Conservation (phyloP, 2,888 invertebrate species). For the Zhuqinia jingwanae region DNA sequence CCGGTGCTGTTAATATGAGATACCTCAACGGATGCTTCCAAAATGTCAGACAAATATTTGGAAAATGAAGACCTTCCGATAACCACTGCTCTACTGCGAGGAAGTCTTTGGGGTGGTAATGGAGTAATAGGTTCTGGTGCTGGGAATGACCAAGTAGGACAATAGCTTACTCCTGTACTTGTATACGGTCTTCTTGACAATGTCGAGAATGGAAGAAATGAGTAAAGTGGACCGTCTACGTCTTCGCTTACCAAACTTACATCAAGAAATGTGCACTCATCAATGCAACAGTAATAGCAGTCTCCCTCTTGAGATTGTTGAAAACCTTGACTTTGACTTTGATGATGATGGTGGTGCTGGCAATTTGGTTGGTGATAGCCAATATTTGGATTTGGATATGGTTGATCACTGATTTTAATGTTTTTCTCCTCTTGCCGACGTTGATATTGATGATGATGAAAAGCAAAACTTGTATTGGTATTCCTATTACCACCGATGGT, state of each 20-base stretch:
- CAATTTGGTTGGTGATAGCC: constrained; percentile 30
- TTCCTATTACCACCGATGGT: background rate
- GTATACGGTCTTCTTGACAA: background rate
- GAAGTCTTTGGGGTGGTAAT: constrained; percentile 37
- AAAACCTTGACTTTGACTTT: constrained; percentile 71
- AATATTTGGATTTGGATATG: constrained; percentile 31
- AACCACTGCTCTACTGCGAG: constrained; percentile 7
- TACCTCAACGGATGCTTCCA: constrained; percentile 38
- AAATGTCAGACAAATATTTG: constrained; percentile 58
- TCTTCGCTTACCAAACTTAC: constrained; percentile 34
- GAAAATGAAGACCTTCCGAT: background rate
- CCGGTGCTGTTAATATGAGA: constrained; percentile 12
- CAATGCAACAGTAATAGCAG: constrained; percentile 34
- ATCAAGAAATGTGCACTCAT: constrained; percentile 29
- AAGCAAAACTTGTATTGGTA: background rate
- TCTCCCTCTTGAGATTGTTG: constrained; percentile 39
- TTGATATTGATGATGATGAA: background rate
- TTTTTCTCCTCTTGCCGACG: constrained; percentile 15
- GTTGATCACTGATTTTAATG: constrained; percentile 36
- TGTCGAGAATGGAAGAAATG: constrained; percentile 40
- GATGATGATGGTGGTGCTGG: constrained; percentile 39
- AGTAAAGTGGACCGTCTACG: constrained; percentile 34
- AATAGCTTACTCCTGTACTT: background rate
- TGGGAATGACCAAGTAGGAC: constrained; percentile 28
- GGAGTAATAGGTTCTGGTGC: constrained; percentile 7